Base-by-base conservation (phyloP, 2,113 vertebrate species). In the Pomatorhinus ruficollis region DNA sequence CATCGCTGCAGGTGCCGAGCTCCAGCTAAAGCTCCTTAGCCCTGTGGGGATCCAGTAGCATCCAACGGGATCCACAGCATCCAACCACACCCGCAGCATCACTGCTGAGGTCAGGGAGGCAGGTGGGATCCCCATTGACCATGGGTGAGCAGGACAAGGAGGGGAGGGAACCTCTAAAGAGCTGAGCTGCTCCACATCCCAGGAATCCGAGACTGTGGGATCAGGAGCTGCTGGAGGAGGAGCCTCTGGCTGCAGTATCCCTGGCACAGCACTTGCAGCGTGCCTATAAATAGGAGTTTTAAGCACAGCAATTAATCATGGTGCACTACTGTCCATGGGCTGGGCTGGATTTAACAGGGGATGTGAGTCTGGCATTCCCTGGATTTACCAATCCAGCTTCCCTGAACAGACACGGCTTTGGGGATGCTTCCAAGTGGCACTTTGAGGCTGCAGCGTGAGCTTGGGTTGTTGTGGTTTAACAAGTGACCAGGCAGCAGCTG, bases 261-360 rank as follows among this genome's bases (percentile, higher is more conserved):
- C 89, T 87, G 89, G 77, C 91, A 87, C 87, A 5, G 65, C 1
- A 45, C 91, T 95, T 12, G 45, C 9, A 66, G 44, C 0, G 6
- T 4, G 65, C 45, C 95, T 96, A 95, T 89, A 95, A 95, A 96
- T 84, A 95, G 93, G 91, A 91, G 74, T 57, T 96, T 87, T 49
- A 87, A 87, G 91, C 87, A 69, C 75, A 30, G 89, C 87, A 76
- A 91, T 96, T 96, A 91, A 96, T 96, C 91, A 87, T 1, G 1
- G 87, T 10, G 77, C 3, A 16, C 89, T 87, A n/a, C 93, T 87
- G 83, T 89, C 93, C 93, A 54, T 2, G 31, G 81, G 57, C 74
- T 69, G 52, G 30, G 24, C 25, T 9, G 25, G 44, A 15, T 82
- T 71, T 30, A 64, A 37, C 22, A 5, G 69, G 3, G 65, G 61